Evolutionary conservation across 2,888 invertebrate species (phyloP).

Genomic region (Ernsta delagoae): DNA sequence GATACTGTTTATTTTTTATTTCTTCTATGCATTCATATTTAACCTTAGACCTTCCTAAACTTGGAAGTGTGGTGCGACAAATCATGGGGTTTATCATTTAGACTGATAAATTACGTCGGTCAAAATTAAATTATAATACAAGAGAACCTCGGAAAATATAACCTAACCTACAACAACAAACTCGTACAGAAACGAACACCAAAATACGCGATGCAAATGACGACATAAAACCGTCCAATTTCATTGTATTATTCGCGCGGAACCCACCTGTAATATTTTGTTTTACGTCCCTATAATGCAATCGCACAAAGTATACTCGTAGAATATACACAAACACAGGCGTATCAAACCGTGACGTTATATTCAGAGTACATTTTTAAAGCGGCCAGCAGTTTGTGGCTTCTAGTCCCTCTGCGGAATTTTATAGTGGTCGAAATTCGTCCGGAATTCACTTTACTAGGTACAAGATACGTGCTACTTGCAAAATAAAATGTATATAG

Average conservation of each 20-base stretch:
- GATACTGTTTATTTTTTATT: no score
- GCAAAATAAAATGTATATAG: constrained; percentile 62
- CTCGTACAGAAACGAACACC: neutral
- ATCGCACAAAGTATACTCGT: constrained; percentile 12
- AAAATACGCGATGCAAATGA: constrained; percentile 30
- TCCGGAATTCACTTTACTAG: constrained; percentile 48
- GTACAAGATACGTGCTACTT: constrained; percentile 51
- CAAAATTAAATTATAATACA: no score
- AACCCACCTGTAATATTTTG: constrained; percentile 41
- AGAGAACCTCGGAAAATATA: no score
- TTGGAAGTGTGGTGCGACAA: no score
- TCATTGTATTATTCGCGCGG: constrained; percentile 42
- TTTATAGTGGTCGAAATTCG: constrained; percentile 45
- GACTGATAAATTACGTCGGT: no score
- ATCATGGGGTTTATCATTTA: no score
- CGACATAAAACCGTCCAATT: constrained; percentile 44
- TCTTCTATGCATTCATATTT: no score
- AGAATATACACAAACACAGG: constrained; percentile 22
- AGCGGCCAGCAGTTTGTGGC: constrained; percentile 48
- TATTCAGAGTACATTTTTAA: constrained; percentile 47
- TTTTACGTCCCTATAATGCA: constrained; percentile 43
- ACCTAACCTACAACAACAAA: neutral
- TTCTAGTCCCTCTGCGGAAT: constrained; percentile 51
- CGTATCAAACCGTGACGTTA: constrained; percentile 37
- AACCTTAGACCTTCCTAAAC: no score